Conservation (phyloP, 1,140 invertebrate species). For the Cylas formicarius region DNA sequence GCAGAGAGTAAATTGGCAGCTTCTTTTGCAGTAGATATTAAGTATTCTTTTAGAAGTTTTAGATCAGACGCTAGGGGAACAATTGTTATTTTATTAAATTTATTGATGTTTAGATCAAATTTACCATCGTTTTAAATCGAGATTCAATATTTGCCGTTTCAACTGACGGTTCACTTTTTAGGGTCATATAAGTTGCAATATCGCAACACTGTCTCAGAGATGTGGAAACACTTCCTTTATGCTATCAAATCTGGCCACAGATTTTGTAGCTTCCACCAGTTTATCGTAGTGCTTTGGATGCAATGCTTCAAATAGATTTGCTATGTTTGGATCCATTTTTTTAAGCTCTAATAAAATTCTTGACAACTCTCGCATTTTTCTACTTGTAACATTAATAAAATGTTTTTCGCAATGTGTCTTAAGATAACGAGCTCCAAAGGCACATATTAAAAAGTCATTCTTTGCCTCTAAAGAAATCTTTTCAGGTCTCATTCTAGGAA, state of each 20-base stretch:
- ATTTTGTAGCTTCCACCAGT: too few species aligned
- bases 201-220: slow-evolving; percentile 27
- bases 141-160: slow-evolving; percentile 18
- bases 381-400: too few species aligned
- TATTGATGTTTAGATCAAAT: slow-evolving; percentile 34
- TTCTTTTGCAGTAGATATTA: slow-evolving; percentile 20
- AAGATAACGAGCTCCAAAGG: slow-evolving; percentile 19
- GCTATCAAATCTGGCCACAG: too few species aligned
- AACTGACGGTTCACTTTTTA: slow-evolving; percentile 9
- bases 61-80: slow-evolving; percentile 37
- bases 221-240: slow-evolving; percentile 17
- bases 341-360: too few species aligned
- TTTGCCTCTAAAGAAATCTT: too few species aligned
- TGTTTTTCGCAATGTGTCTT: slow-evolving; percentile 25
- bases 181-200: slow-evolving; percentile 17
- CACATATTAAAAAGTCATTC: too few species aligned
- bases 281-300: too few species aligned
- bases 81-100: slow-evolving; percentile 37
- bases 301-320: too few species aligned
- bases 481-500: slow-evolving; percentile 26
- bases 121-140: slow-evolving; percentile 24
- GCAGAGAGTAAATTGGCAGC: too few species aligned
- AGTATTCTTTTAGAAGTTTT: slow-evolving; percentile 35
- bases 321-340: too few species aligned
- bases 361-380: too few species aligned